These are phyloP conservation scores for Idaea dimidiata DNA, from an alignment of 2,888 invertebrate species.

Conservation along the genomic window DNA sequence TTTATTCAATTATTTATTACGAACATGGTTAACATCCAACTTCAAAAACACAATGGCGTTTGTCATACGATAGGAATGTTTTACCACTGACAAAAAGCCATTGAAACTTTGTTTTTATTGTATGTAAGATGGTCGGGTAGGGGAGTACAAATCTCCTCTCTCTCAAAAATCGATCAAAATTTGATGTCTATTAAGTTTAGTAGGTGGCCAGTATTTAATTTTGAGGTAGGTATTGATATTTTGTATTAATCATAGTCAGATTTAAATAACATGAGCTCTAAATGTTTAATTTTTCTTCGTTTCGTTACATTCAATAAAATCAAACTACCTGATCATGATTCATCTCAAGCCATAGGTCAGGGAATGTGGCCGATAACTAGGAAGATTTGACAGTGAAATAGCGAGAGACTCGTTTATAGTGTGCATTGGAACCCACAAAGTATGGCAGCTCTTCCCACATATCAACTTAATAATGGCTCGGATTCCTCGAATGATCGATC, in stretches of 20 bases:
- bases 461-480: slow-evolving; percentile 51
- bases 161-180: too few relatives aligned
- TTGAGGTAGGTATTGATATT: too few relatives aligned
- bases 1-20: neutral
- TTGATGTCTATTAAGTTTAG: too few relatives aligned
- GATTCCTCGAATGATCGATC: slow-evolving; percentile 52
- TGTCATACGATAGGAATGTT: slow-evolving; percentile 58
- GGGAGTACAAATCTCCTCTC: neutral
- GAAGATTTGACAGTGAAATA: slow-evolving; percentile 73
- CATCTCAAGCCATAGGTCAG: slow-evolving; percentile 58
- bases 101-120: neutral
- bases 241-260: too few relatives aligned
- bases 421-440: slow-evolving; percentile 42
- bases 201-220: too few relatives aligned
- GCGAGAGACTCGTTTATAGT: slow-evolving; percentile 45
- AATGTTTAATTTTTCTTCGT: neutral
- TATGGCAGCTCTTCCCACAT: slow-evolving; percentile 47
- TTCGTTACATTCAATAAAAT: slow-evolving; percentile 14
- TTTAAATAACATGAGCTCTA: too few relatives aligned
- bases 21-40: neutral
- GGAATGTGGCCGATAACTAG: slow-evolving; percentile 64
- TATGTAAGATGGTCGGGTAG: slow-evolving; percentile 3
- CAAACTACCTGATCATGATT: slow-evolving; percentile 42
- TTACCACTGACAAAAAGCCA: slow-evolving; percentile 3
- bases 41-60: slow-evolving; percentile 54